phyloP scores from a whole-genome alignment of 92 coral and sea anemone species.

The Porites lobata region DNA sequence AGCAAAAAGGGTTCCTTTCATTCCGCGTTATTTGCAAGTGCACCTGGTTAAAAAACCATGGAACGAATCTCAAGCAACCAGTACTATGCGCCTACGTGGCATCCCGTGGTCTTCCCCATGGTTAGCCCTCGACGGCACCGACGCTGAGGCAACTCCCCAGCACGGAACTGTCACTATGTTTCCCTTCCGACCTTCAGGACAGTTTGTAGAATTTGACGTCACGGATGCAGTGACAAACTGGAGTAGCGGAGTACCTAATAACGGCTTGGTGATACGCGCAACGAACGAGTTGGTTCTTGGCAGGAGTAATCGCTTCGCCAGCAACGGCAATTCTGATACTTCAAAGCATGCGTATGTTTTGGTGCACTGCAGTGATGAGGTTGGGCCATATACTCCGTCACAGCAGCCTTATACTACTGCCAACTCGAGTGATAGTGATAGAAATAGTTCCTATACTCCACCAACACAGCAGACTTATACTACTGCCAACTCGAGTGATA shows the following conservation, averaged over 20 bases:
- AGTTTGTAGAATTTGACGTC: slow-evolving; percentile 26
- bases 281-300: slow-evolving; percentile 59
- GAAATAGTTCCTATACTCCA: too few relatives aligned
- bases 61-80: slow-evolving; percentile 76
- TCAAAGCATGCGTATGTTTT: slow-evolving; percentile 63
- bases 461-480: too few relatives aligned
- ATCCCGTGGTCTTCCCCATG: slow-evolving; percentile 46
- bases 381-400: too few relatives aligned
- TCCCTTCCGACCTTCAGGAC: slow-evolving; percentile 68
- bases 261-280: slow-evolving; percentile 55
- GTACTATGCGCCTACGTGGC: slow-evolving; percentile 13
- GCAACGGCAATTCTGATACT: slow-evolving; percentile 54
- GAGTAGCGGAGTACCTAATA: slow-evolving; percentile 68
- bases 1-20: slow-evolving; percentile 28
- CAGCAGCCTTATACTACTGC: too few relatives aligned
- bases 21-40: slow-evolving; percentile 60
- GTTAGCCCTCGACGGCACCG: slow-evolving; percentile 49
- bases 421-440: too few relatives aligned
- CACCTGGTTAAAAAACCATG: slow-evolving; percentile 72
- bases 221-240: slow-evolving; percentile 74
- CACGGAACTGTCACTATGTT: slow-evolving; percentile 57
- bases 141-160: slow-evolving; percentile 57
- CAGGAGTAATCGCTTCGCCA: slow-evolving; percentile 72
- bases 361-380: slow-evolving; percentile 49
- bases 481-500: too few relatives aligned